Percentiles rank a stretch among this genome's conserved stretches.
Conservation (phyloP, 2,113 vertebrate genomes). For the Osmerus mordax region DNA sequence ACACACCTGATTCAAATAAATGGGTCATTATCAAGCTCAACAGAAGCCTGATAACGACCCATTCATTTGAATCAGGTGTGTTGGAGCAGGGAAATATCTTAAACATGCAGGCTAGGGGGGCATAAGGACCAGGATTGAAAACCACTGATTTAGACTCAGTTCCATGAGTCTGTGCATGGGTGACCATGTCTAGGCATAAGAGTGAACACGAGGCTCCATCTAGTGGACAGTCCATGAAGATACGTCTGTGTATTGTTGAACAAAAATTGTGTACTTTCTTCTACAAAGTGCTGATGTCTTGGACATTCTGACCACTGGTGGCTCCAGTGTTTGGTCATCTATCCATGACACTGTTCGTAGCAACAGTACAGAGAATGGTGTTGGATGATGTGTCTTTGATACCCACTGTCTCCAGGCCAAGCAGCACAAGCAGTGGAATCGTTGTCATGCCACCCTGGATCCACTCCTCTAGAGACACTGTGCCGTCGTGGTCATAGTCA, state of each 20-base stretch:
- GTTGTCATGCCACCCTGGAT: constrained; percentile 96
- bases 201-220: constrained; percentile 46
- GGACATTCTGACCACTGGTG: too few species aligned
- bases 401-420: constrained; percentile 90
- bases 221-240: constrained; percentile 38
- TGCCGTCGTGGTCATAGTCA: constrained; percentile 91
- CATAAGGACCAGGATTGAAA: too few species aligned
- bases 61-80: too few species aligned
- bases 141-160: not conserved
- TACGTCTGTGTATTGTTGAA: not conserved
- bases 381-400: not conserved
- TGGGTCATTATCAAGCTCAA: too few species aligned
- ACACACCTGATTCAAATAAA: too few species aligned
- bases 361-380: not conserved
- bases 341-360: not conserved
- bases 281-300: too few species aligned
- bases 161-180: not conserved
- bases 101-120: too few species aligned
- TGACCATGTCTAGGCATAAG: not conserved
- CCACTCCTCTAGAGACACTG: constrained; percentile 91
- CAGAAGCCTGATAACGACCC: too few species aligned
- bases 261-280: not conserved
- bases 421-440: constrained; percentile 88
- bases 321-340: not conserved
- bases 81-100: too few species aligned